Evolutionary conservation across 2,888 invertebrate genomes (phyloP).

Genomic region (Aethes cnicana): DNA sequence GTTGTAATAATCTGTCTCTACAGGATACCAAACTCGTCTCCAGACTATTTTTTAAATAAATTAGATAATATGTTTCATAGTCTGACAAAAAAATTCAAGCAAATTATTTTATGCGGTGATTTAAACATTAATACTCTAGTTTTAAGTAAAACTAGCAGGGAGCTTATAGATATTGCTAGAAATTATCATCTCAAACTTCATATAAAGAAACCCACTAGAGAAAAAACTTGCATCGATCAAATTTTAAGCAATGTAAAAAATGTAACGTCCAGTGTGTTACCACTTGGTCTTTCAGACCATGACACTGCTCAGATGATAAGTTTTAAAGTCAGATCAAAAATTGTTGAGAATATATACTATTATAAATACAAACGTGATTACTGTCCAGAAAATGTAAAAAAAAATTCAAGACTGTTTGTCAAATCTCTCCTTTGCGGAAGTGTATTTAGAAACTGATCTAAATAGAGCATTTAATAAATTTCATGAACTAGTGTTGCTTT

Average conservation of each 20-base stretch:
- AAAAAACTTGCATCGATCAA: neutral
- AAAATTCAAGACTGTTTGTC: neutral
- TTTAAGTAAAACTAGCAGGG: neutral
- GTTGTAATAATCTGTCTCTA: neutral
- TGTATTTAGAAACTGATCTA: neutral
- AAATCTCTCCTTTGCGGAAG: neutral
- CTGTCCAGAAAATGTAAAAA: neutral
- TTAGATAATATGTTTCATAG: no score
- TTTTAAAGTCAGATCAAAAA: neutral
- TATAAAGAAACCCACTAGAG: neutral
- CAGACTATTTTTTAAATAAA: neutral
- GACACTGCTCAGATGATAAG: neutral
- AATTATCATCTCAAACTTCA: neutral
- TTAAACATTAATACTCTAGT: no score
- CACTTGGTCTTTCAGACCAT: neutral
- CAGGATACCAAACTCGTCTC: neutral
- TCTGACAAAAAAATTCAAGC: neutral
- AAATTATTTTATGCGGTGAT: neutral
- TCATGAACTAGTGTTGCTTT: neutral
- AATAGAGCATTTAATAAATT: neutral
- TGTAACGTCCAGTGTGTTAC: neutral
- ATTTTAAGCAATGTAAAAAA: neutral
- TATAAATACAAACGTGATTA: neutral
- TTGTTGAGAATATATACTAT: neutral
- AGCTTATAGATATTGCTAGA: neutral